phyloP scores from a whole-genome alignment of 2,797 vertebrate genomes.

The Diplodus puntazzo region DNA sequence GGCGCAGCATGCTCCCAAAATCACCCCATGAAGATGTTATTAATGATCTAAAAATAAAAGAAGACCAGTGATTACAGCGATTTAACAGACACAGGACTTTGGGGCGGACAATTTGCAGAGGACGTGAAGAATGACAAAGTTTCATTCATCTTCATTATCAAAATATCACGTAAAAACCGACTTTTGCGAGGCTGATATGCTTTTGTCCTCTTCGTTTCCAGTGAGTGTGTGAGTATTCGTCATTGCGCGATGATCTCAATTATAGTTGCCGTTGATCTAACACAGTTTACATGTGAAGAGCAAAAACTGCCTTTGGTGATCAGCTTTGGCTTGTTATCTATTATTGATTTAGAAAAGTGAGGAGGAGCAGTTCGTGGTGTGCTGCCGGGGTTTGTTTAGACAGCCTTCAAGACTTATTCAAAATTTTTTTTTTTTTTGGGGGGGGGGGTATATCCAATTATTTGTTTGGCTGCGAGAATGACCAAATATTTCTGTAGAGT shows the following conservation, averaged over 20 bases:
- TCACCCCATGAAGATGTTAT: slow-evolving; percentile 18
- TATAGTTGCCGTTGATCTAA: slow-evolving; percentile 37
- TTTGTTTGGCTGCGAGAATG: background rate
- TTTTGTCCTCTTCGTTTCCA: background rate
- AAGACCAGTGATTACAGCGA: slow-evolving; percentile 4
- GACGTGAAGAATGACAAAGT: slow-evolving; percentile 23
- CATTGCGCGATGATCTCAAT: slow-evolving; percentile 28
- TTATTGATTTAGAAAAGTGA: slow-evolving; percentile 39
- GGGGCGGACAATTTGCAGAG: slow-evolving; percentile 22
- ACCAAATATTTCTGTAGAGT: background rate
- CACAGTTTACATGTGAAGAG: slow-evolving; percentile 33
- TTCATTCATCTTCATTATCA: slow-evolving; percentile 24
- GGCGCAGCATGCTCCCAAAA: background rate
- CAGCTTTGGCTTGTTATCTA: slow-evolving; percentile 43
- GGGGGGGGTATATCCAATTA: slow-evolving; percentile 2
- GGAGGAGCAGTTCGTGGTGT: slow-evolving; percentile 31
- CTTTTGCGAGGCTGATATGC: background rate
- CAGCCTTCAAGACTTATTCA: slow-evolving; percentile 28
- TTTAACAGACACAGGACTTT: background rate
- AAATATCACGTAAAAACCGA: slow-evolving; percentile 28
- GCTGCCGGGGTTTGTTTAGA: slow-evolving; percentile 50
- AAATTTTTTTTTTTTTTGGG: background rate
- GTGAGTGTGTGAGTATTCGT: slow-evolving; percentile 18
- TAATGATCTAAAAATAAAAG: slow-evolving; percentile 27
- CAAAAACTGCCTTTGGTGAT: slow-evolving; percentile 33